Base-by-base conservation (phyloP, 2,888 invertebrate genomes). In the Tuberolachnus salignus region DNA sequence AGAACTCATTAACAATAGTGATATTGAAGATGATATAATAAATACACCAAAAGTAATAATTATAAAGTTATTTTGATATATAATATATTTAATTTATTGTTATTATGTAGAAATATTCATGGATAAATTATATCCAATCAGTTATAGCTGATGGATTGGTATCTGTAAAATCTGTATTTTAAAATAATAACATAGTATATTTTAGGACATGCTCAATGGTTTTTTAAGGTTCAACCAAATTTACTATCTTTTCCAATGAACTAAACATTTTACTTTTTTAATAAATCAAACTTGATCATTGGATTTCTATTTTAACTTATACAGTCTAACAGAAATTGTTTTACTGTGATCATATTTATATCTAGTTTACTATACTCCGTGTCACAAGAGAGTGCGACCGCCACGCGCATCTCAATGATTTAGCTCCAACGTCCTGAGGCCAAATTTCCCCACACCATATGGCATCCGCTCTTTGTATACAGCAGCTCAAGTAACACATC, bases 21-120 rank as follows among this genome's bases (percentile, higher is more conserved):
- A 64, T 53, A 6, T 13, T 21, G 66, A 66, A 46, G 57, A 57
- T 66, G 46, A 75, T 26, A 46, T 44, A 53, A 23, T 55, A 23
- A 51, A 74, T 2, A 57, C 19, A 3, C 34, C 46, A 23, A 75
- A 75, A 57, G 66, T 75, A 72, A 74, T 66, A 53, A 34, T 34
- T 51, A 0, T 34, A 42, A 16, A n/a, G n/a, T 26, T 9, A 51
- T 34, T 34, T 34, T 34, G n/a, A 69, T 53, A 64, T 64, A 0
- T 14, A 26, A 1, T 59, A 59, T n/a, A 16, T 6, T 23, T 19
- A 46, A 57, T 13, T 71, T 26, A 26, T 14, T 72, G 1, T n/a
- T 19, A 49, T 51, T 61, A 42, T 49, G 9, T 49, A 72, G 61
- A 61, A 6, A 61, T 14, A n/a, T 13, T 42, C 66, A 55, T 6